Conservation (phyloP, 1,140 invertebrate genomes). For the Calliphora vicina region DNA sequence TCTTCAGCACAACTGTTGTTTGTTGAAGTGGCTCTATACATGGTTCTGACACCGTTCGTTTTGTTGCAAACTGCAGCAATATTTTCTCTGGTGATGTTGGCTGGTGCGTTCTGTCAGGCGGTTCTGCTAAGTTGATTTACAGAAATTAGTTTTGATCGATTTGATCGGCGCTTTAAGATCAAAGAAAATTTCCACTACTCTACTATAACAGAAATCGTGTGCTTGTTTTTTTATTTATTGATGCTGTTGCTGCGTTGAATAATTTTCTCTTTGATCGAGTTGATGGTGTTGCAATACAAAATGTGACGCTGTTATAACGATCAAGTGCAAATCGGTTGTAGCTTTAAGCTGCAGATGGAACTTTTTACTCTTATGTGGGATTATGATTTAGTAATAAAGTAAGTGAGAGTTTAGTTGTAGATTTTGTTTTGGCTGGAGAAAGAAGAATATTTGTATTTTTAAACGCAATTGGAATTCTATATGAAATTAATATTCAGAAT, state of each 20-base stretch:
- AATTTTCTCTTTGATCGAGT: background rate
- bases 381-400: background rate
- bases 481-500: too few relatives aligned
- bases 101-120: background rate
- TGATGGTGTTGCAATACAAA: background rate
- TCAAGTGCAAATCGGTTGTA: background rate
- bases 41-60: background rate
- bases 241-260: background rate
- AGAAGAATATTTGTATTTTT: too few relatives aligned
- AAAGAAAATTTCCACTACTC: conserved; percentile 50
- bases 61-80: conserved; percentile 7
- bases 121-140: conserved; percentile 35
- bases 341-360: background rate
- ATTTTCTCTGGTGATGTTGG: background rate
- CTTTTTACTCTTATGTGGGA: background rate
- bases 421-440: too few relatives aligned
- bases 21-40: background rate
- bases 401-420: background rate
- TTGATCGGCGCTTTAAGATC: conserved; percentile 63
- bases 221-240: too few relatives aligned
- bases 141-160: conserved; percentile 64
- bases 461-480: too few relatives aligned
- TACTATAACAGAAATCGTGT: background rate
- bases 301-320: conserved; percentile 8
- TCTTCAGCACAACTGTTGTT: background rate